Base-by-base conservation (phyloP, 2,113 vertebrate genomes). In the Pontoporia blainvillei region DNA sequence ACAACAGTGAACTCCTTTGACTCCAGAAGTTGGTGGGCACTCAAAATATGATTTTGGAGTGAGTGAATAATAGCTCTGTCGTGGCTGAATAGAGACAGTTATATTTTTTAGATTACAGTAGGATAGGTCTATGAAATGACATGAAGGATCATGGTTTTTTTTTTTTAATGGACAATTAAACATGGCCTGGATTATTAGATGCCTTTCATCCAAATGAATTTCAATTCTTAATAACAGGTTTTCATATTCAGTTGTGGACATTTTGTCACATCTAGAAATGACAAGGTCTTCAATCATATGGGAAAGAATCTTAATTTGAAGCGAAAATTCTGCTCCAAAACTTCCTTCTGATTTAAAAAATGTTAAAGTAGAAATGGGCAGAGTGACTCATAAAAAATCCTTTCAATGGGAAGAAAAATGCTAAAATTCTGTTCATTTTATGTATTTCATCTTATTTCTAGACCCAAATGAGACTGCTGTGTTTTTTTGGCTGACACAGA, bases 401-500 rank as follows among this genome's bases (percentile, higher is more conserved):
- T 18, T 88, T 59, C 49, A 62, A 61, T 66, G 36, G 61, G 62
- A 34, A 90, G 62, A 75, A 87, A 86, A 94, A 91, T 90, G 59
- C n/a, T 86, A 76, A 76, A 86, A 73, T 87, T 29, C 39, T 67
- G 49, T 92, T 44, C n/a, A 54, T 67, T 92, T 94, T 84, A 94
- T 39, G 54, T 66, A 79, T 49, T 78, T 44, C 94, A 84, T 83
- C 86, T 97, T 94, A 46, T 92, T 71, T 83, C 90, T 52, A 92
- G 92, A 96, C 54, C 84, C 86, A 94, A 90, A 95, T 97, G 95
- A 97, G 83, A 97, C 95, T 94, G 91, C 46, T 92, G 90, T 95
- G 76, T 85, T 98, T 98, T 52, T 97, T 96, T 98, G 96, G 98
- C 98, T 97, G 93, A 98, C 95, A 98, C 92, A 98, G 97, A 98